Percentiles rank a stretch among this genome's conserved stretches.
phyloP scores from a whole-genome alignment of 2,113 vertebrate species.

The Rhineura floridana region DNA sequence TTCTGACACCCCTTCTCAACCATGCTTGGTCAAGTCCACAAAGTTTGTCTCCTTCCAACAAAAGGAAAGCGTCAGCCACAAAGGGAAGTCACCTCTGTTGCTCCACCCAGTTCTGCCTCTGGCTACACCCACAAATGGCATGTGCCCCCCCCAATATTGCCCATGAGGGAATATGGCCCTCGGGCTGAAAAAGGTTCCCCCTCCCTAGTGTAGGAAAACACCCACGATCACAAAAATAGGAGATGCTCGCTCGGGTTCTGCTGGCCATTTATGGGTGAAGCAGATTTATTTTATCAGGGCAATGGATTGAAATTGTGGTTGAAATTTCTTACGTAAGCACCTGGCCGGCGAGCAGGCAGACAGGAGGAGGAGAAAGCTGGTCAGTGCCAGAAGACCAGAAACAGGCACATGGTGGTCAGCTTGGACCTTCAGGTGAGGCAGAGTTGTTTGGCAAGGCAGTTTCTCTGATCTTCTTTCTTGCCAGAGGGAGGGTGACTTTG shows the following conservation, averaged over 20 bases:
- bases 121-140: too few species aligned
- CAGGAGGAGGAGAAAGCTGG: conserved; percentile 8
- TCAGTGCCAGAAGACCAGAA: neutral
- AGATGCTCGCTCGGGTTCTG: neutral
- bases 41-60: too few species aligned
- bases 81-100: too few species aligned
- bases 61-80: too few species aligned
- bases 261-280: too few species aligned
- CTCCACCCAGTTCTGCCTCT: too few species aligned
- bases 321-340: conserved; percentile 20
- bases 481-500: neutral
- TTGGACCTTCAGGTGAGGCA: neutral
- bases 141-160: too few species aligned
- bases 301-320: neutral
- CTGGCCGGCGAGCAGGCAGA: conserved; percentile 28
- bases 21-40: too few species aligned
- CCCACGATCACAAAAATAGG: neutral
- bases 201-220: neutral
- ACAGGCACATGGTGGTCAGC: neutral
- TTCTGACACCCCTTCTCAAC: too few species aligned
- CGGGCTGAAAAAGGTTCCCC: too few species aligned
- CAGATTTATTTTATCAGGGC: neutral
- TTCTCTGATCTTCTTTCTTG: neutral
- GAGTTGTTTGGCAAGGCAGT: neutral
- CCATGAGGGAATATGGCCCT: too few species aligned